Evolutionary conservation across 2,797 vertebrate species (phyloP).

Genomic region (Telmatherina bonti): DNA sequence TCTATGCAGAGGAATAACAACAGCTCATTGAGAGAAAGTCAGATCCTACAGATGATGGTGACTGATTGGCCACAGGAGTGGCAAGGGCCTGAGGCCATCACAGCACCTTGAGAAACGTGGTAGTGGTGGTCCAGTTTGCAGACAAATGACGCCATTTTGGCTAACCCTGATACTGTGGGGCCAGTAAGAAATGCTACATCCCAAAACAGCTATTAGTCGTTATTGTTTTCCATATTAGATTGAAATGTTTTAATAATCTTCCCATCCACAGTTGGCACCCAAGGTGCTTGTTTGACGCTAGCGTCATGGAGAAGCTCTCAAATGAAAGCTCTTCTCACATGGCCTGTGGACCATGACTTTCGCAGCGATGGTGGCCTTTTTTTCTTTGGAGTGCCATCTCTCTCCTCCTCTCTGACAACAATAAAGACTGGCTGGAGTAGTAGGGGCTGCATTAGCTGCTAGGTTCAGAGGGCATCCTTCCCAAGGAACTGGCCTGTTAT

Average conservation of each 20-base stretch:
- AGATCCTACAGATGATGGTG: conserved; percentile 75
- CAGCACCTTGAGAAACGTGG: conserved; percentile 50
- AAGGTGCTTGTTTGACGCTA: conserved; percentile 34
- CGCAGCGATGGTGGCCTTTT: conserved; percentile 62
- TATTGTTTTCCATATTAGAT: conserved; percentile 35
- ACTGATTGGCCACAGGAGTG: conserved; percentile 79
- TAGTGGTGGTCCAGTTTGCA: conserved; percentile 19
- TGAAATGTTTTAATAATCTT: conserved; percentile 48
- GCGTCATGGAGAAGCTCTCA: conserved; percentile 62
- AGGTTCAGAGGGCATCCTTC: conserved; percentile 77
- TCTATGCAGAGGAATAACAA: conserved; percentile 70
- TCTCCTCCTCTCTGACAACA: conserved; percentile 66
- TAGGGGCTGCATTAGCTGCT: conserved; percentile 68
- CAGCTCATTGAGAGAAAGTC: conserved; percentile 80
- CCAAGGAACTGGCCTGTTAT: conserved; percentile 78
- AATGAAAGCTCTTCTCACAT: conserved; percentile 64
- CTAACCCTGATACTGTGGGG: conserved; percentile 68
- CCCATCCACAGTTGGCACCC: conserved; percentile 22
- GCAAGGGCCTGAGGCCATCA: conserved; percentile 69
- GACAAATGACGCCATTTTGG: conserved; percentile 54
- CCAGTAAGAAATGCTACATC: conserved; percentile 64
- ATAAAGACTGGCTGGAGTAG: conserved; percentile 68
- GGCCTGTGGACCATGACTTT: conserved; percentile 76
- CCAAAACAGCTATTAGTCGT: conserved; percentile 39
- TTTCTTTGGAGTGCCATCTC: conserved; percentile 61